Evolutionary conservation across 1,140 invertebrate genomes (phyloP).

Genomic region (Ceratina calcarata): DNA sequence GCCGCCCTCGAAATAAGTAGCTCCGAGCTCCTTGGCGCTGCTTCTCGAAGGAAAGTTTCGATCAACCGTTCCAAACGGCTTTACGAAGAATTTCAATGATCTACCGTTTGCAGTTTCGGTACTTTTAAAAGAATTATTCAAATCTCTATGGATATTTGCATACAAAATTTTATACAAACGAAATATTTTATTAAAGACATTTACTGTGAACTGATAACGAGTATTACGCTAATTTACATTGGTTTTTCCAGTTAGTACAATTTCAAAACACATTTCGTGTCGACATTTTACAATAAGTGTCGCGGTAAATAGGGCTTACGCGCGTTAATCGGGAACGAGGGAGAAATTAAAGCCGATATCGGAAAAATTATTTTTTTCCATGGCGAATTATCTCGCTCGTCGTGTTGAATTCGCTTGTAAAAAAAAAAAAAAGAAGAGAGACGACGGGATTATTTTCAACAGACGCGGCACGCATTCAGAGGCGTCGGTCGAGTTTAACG

Average conservation of each 20-base stretch:
- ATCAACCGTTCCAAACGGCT: neutral
- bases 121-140: no score
- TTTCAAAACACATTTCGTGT: no score
- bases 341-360: constrained; percentile 2
- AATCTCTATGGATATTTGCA: no score
- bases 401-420: neutral
- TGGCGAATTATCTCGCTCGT: neutral
- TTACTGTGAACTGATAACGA: no score
- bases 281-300: neutral
- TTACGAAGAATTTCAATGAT: neutral
- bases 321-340: neutral
- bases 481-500: neutral
- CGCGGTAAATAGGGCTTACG: neutral
- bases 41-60: neutral
- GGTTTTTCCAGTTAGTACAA: no score
- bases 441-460: constrained; percentile 12
- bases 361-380: neutral
- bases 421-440: neutral
- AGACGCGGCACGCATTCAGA: neutral
- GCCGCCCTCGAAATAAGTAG: constrained; percentile 1
- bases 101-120: neutral
- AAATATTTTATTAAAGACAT: no score
- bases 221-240: no score
- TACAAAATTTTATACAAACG: no score
- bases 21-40: constrained; percentile 4